Conservation (phyloP, 92 coral and sea anemone species). For the Meandrina meandrites region DNA sequence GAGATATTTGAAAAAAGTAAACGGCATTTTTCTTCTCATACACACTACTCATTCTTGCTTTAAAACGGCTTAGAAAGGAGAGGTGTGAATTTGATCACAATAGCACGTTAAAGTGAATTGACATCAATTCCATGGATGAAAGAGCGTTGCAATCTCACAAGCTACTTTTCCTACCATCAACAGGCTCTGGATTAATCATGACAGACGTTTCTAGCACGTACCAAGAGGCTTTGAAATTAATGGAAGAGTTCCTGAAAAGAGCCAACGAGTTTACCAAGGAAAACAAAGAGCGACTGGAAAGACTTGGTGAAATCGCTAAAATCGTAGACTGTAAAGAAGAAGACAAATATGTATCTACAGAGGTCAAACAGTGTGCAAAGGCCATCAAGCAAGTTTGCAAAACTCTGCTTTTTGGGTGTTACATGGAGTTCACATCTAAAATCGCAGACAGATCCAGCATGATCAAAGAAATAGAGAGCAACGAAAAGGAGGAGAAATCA, state of each 20-base stretch:
- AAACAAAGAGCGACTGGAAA: neutral
- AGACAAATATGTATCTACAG: neutral
- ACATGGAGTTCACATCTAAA: too few species aligned
- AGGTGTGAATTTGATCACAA: too few species aligned
- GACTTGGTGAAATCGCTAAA: neutral
- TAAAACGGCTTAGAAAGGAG: too few species aligned
- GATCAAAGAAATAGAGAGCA: neutral
- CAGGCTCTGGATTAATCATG: neutral
- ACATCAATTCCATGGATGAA: too few species aligned
- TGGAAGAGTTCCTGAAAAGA: neutral
- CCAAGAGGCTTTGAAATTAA: too few species aligned
- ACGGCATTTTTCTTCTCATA: too few species aligned
- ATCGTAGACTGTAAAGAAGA: neutral
- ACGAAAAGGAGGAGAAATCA: neutral
- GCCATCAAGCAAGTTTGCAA: neutral
- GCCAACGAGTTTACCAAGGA: slow-evolving; percentile 17
- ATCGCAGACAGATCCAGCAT: neutral
- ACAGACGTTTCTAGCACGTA: neutral
- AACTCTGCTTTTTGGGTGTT: neutral
- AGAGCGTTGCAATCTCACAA: too few species aligned
- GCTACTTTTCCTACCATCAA: too few species aligned
- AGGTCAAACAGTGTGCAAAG: neutral
- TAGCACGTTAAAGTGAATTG: too few species aligned
- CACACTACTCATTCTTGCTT: too few species aligned
- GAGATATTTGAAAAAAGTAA: too few species aligned